Base-by-base conservation (phyloP, 2,888 invertebrate genomes). In the Pycnomerus fuliginosus region DNA sequence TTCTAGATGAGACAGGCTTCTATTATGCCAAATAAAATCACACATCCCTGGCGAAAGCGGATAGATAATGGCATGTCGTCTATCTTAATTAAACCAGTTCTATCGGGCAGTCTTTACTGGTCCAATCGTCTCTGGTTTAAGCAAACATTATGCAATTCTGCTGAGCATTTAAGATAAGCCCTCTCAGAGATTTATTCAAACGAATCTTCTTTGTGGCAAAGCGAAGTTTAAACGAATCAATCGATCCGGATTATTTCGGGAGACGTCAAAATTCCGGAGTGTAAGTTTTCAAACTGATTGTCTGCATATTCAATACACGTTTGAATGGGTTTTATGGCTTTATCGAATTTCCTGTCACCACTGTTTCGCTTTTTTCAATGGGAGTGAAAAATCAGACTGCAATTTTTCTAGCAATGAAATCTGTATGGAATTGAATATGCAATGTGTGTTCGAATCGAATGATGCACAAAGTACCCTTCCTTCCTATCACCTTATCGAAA, bases 11-110 rank as follows among this genome's bases (percentile, higher is more conserved):
- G 53, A 47, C 23, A 27, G 31, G 34, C 28, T 54, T 53, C 43
- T 47, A 49, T 39, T 52, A 38, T 24, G 33, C 29, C 45, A 52
- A 52, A 52, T 51, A 53, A 55, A 59, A 56, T 50, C 52, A 47
- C 53, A 51, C 36, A 35, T 44, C 44, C 38, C 10, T 41, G 29
- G 30, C 43, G 11, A 34, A 46, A 50, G 30, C 46, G 35, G 43
- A 44, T 48, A 47, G 47, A 40, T 49, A 52, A 46, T 46, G 40
- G 32, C 38, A 45, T 35, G 45, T 41, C 42, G 50, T 47, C 34
- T 31, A 41, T 49, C 46, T 46, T 50, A 50, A 52, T 52, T 50
- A 45, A 50, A 52, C 45, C 42, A 48, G 45, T 52, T 50, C 34
- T 39, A n/a, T 4, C 27, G 10, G 17, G 17, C 32, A 45, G 35